Evolutionary conservation across 2,113 vertebrate species (phyloP).

Genomic region (human (Homo sapiens)): GRCh38 chr15:86497501-86498000

Average conservation of each 20-base stretch:
- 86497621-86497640: neutral
- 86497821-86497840: neutral
- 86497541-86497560: neutral
- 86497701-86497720: neutral
- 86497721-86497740: neutral
- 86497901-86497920: neutral
- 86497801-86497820: neutral
- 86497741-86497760: neutral
- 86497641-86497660: neutral
- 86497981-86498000: neutral
- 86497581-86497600: rapidly evolving
- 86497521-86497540: neutral
- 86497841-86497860: neutral
- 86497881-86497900: neutral
- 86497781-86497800: neutral
- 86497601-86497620: neutral
- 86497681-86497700: neutral
- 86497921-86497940: neutral
- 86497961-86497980: conserved; percentile 28
- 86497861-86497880: neutral
- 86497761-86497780: neutral
- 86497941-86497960: conserved; percentile 15
- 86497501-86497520: neutral
- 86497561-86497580: neutral
- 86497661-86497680: neutral